These are phyloP conservation scores for Origma solitaria DNA, from an alignment of 2,113 vertebrate species.

Conservation along the genomic window DNA sequence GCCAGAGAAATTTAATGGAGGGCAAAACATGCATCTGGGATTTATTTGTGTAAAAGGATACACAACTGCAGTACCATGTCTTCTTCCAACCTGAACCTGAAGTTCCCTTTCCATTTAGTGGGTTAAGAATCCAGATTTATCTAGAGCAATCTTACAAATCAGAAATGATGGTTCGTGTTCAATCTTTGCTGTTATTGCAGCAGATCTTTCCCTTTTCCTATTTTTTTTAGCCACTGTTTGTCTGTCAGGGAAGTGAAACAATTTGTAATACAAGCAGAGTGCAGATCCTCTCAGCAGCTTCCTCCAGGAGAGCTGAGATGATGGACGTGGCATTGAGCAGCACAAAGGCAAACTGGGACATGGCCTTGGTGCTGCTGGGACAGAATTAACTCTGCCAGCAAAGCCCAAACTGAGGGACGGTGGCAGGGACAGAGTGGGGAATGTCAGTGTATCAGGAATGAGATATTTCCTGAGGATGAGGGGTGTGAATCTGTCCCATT, in stretches of 20 bases:
- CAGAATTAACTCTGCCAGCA: not conserved
- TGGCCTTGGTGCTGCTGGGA: not conserved
- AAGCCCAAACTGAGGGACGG: not conserved
- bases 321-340: not conserved
- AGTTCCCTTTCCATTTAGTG: not conserved
- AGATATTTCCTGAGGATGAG: not conserved
- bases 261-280: not conserved
- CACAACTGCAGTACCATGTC: not conserved
- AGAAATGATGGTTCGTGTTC: not conserved
- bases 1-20: not conserved
- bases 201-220: not conserved
- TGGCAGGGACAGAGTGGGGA: not conserved
- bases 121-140: not conserved
- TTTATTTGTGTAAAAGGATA: not conserved
- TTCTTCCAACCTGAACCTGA: not conserved
- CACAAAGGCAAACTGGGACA: not conserved
- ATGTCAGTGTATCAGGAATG: no score
- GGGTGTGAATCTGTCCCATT: rapidly evolving
- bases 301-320: not conserved
- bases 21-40: not conserved
- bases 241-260: not conserved
- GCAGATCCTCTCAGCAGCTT: not conserved
- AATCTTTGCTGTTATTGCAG: not conserved
- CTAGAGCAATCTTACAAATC: not conserved
- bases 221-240: not conserved